Conservation (phyloP, 2,113 vertebrate genomes). For the Grammomys dolichurus region DNA sequence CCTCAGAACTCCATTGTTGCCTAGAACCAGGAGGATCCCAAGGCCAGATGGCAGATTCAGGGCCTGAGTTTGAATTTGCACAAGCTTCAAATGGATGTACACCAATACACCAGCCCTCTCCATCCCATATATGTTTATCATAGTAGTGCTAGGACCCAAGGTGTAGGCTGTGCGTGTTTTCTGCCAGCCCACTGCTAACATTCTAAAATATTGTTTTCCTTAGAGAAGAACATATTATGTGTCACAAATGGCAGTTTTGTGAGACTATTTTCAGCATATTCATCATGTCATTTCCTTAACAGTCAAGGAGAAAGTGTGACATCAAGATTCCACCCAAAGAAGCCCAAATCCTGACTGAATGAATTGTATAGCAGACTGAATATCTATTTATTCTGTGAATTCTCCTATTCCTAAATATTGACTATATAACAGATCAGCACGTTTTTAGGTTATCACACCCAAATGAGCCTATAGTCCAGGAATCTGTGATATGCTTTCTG, state of each 20-base stretch:
- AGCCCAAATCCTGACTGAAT: not conserved
- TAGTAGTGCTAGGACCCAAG: not conserved
- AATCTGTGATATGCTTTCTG: not conserved
- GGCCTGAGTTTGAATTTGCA: not conserved
- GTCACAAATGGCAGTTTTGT: not conserved
- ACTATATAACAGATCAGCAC: not conserved
- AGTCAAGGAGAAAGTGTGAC: not conserved
- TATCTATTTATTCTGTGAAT: not conserved
- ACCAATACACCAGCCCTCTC: not conserved
- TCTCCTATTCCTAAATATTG: not conserved
- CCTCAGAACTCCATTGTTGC: not conserved
- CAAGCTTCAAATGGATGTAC: not conserved
- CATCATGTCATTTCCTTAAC: not conserved
- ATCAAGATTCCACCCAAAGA: not conserved
- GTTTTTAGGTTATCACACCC: not conserved
- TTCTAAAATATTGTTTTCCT: not conserved
- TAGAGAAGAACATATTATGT: slow-evolving; percentile 6
- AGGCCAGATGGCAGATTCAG: not conserved
- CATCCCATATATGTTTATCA: not conserved
- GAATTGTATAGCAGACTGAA: not conserved
- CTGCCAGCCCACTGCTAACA: not conserved
- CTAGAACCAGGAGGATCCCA: not conserved
- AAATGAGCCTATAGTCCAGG: not conserved
- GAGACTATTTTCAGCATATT: not conserved
- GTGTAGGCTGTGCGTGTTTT: not conserved